Conservation (phyloP, 2,113 vertebrate genomes). For the Menura novaehollandiae region DNA sequence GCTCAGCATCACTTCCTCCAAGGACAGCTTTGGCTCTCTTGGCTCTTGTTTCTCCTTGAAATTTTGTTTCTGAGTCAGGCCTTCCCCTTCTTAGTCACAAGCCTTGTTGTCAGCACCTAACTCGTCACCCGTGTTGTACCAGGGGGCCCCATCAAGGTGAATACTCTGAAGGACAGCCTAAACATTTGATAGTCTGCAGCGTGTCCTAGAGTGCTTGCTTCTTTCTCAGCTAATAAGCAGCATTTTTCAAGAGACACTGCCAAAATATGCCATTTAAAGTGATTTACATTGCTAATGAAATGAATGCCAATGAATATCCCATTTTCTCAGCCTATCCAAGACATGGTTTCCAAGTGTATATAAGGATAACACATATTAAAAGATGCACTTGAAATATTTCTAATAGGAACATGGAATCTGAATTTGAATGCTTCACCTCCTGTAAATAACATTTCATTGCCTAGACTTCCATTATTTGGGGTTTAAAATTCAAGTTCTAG, state of each 20-base stretch:
- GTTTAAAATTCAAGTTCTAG: background rate
- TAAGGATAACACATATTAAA: background rate
- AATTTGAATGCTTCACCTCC: background rate
- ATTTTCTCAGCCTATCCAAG: background rate
- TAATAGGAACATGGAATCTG: background rate
- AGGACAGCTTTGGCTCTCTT: background rate
- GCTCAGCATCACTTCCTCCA: background rate
- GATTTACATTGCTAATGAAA: conserved; percentile 9
- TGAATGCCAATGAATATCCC: background rate
- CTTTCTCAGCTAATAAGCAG: background rate
- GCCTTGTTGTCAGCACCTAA: background rate
- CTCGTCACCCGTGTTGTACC: fast-evolving
- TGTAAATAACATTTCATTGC: background rate
- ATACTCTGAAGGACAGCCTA: background rate
- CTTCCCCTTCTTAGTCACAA: background rate
- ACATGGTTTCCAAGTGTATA: background rate
- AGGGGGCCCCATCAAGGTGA: background rate
- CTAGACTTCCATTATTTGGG: background rate
- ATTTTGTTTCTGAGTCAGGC: background rate
- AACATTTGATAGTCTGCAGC: background rate
- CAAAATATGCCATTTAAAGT: background rate
- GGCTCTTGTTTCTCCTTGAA: background rate
- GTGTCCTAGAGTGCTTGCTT: background rate
- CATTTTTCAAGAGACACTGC: background rate
- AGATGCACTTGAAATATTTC: background rate